Conservation (phyloP, 2,797 vertebrate species). For the Margarornis squamiger region DNA sequence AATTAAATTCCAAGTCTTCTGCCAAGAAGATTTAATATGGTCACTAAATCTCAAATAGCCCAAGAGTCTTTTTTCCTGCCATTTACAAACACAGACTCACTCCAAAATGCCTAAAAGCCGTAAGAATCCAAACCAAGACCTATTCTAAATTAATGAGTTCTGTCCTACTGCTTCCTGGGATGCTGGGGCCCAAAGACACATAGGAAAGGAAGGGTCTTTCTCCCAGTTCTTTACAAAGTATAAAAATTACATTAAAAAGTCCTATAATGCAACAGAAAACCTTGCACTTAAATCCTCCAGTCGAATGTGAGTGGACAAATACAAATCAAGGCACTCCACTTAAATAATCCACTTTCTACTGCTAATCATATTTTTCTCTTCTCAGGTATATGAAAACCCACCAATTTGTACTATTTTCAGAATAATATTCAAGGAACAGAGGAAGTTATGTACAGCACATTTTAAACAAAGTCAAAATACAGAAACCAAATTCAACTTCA, state of each 20-base stretch:
- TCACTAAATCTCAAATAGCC: not conserved
- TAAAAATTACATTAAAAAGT: not conserved
- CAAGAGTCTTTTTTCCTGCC: not conserved
- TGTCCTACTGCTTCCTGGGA: not conserved
- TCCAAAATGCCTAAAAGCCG: not conserved
- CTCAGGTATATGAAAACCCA: not conserved
- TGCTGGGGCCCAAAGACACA: not conserved
- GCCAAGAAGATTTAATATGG: not conserved
- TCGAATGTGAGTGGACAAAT: conserved; percentile 6
- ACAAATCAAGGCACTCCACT: not conserved
- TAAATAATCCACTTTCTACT: conserved; percentile 14
- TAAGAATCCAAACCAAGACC: not conserved
- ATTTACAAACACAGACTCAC: not conserved
- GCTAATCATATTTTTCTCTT: conserved; percentile 6
- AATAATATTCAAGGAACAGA: conserved; percentile 30
- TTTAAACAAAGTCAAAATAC: conserved; percentile 23
- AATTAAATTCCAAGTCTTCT: not conserved
- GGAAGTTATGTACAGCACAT: not conserved
- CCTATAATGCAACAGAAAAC: not conserved
- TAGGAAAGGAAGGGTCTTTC: not conserved
- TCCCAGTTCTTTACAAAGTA: not conserved
- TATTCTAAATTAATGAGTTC: not conserved
- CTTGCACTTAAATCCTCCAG: not conserved
- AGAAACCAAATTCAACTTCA: conserved; percentile 28
- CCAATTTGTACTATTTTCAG: conserved; percentile 16